These are phyloP conservation scores for Dicrurus megarhynchus DNA, from an alignment of 2,113 vertebrate genomes.

Conservation along the genomic window DNA sequence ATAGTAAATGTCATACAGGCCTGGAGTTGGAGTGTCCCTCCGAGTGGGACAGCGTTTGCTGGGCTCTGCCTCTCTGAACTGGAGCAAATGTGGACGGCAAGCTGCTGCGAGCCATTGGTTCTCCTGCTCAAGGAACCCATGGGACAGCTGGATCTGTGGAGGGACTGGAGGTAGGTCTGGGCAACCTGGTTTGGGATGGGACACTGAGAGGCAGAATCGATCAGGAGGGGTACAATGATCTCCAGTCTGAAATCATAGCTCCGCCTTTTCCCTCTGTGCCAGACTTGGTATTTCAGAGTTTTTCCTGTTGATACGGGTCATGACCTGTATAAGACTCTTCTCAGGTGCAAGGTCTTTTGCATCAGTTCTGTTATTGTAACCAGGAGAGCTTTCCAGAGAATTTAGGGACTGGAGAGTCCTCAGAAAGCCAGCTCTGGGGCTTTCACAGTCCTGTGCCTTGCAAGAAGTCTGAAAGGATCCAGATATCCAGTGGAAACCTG, in stretches of 20 bases:
- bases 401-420: background rate
- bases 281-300: background rate
- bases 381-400: background rate
- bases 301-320: background rate
- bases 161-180: conserved; percentile 28
- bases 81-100: background rate
- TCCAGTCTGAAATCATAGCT: background rate
- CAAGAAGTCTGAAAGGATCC: background rate
- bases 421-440: background rate
- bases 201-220: background rate
- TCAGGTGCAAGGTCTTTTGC: background rate
- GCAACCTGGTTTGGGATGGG: background rate
- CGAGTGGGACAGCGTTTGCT: background rate
- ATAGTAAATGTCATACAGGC: conserved; percentile 28
- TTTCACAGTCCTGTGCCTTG: background rate
- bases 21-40: background rate
- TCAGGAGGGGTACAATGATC: background rate
- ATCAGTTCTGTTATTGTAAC: background rate
- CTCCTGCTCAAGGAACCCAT: background rate
- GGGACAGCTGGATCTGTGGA: conserved; percentile 15
- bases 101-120: background rate
- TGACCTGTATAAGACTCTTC: background rate
- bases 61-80: background rate
- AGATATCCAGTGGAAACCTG: background rate
- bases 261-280: background rate